Conservation (phyloP, 2,113 vertebrate species). For the rabbit (Oryctolagus cuniculus) region DNA sequence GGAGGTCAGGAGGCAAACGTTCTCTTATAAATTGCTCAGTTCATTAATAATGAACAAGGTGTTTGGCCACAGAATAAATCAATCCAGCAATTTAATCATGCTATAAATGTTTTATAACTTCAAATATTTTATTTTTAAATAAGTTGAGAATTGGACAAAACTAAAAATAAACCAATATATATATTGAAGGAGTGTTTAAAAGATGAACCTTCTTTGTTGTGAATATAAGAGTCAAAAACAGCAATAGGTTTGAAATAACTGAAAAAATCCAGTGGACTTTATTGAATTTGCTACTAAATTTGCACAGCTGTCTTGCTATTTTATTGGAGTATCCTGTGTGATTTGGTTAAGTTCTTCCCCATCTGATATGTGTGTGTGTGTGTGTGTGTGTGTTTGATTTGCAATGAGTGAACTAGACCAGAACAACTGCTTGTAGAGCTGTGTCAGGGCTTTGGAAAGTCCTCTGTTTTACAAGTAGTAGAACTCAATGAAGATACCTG, state of each 20-base stretch:
- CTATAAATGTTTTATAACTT: slow-evolving; percentile 28
- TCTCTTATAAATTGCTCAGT: neutral
- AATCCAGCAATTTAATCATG: slow-evolving; percentile 1
- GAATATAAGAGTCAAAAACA: neutral
- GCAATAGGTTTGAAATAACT: neutral
- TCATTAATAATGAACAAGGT: slow-evolving; percentile 18
- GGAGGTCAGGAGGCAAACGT: slow-evolving; percentile 10
- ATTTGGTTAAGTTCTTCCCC: neutral
- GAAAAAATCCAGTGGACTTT: neutral
- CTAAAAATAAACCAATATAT: neutral
- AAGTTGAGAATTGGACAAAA: neutral
- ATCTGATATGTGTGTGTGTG: neutral
- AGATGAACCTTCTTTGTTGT: neutral
- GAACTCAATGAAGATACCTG: neutral
- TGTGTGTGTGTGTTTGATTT: neutral
- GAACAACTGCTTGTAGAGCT: neutral
- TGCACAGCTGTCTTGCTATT: neutral
- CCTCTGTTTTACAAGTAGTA: neutral
- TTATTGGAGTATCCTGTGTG: neutral
- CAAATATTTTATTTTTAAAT: neutral
- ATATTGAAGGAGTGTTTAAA: neutral
- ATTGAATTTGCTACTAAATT: neutral
- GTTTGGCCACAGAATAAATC: neutral
- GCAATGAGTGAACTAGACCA: neutral
- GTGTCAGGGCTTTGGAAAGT: neutral